These are phyloP conservation scores for Erpobdella octoculata DNA, from an alignment of 2,888 invertebrate species.

Conservation along the genomic window DNA sequence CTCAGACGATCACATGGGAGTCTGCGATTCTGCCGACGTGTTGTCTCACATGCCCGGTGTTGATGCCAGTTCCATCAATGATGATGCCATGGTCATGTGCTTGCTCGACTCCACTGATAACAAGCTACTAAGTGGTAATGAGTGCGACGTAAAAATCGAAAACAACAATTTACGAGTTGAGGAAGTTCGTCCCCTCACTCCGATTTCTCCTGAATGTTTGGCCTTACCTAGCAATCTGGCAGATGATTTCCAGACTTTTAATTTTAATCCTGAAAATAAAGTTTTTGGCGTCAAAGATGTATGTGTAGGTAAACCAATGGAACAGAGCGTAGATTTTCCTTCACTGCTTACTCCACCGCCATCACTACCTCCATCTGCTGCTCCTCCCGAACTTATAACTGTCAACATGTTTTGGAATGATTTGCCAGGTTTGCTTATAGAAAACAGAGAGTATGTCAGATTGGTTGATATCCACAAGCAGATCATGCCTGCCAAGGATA, in stretches of 20 bases:
- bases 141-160: too few relatives aligned
- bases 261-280: not conserved
- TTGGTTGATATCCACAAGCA: conserved; percentile 52
- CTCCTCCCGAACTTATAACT: conserved; percentile 40
- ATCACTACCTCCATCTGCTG: not conserved
- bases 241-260: not conserved
- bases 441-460: conserved; percentile 46
- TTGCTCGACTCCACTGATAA: not conserved
- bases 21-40: not conserved
- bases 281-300: not conserved
- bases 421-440: conserved; percentile 49
- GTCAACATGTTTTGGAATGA: conserved; percentile 52
- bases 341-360: not conserved
- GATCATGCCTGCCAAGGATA: conserved; percentile 51
- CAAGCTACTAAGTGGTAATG: too few relatives aligned
- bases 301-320: not conserved
- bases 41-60: not conserved
- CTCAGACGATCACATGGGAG: not conserved
- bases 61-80: not conserved
- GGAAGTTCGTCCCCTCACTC: not conserved
- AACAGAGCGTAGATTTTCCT: not conserved
- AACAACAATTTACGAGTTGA: too few relatives aligned
- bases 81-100: not conserved
- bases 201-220: not conserved
- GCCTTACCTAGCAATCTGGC: not conserved